phyloP scores from a whole-genome alignment of 2,113 vertebrate genomes.

The Oryzias melastigma region DNA sequence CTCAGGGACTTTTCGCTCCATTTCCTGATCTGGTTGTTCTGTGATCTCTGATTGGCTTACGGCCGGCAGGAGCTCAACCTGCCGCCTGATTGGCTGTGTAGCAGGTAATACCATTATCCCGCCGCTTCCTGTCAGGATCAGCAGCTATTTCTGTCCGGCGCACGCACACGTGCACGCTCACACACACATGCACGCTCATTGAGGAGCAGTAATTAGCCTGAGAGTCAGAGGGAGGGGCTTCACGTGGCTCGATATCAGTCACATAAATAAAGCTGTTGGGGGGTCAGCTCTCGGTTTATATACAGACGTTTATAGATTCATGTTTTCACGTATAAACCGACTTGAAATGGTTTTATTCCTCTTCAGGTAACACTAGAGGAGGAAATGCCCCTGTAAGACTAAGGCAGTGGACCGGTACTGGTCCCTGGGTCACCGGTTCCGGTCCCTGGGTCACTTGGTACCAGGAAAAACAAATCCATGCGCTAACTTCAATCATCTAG shows the following conservation, averaged over 20 bases:
- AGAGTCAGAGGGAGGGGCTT: conserved; percentile 11
- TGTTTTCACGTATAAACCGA: no score
- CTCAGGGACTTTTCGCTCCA: conserved; percentile 39
- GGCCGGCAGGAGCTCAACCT: conserved; percentile 22
- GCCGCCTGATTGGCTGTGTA: conserved; percentile 52
- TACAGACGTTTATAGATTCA: no score
- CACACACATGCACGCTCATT: conserved; percentile 4
- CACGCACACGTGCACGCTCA: conserved; percentile 16
- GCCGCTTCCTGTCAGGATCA: conserved; percentile 64
- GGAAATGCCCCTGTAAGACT: no score
- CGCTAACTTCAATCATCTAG: no score
- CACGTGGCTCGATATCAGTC: conserved; percentile 28
- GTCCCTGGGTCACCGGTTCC: no score
- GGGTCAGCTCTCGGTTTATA: not conserved
- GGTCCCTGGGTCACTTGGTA: no score
- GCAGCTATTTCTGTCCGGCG: conserved; percentile 56
- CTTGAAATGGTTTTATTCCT: no score
- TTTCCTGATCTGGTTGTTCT: conserved; percentile 45
- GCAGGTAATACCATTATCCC: conserved; percentile 61
- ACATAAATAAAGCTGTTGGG: not conserved
- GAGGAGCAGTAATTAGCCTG: conserved; percentile 31
- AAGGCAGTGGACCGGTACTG: no score
- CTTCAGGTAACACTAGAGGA: no score
- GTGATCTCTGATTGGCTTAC: conserved; percentile 63
- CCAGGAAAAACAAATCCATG: no score